Conservation (phyloP, 1,140 invertebrate species). For the Leptonema lineaticorne region DNA sequence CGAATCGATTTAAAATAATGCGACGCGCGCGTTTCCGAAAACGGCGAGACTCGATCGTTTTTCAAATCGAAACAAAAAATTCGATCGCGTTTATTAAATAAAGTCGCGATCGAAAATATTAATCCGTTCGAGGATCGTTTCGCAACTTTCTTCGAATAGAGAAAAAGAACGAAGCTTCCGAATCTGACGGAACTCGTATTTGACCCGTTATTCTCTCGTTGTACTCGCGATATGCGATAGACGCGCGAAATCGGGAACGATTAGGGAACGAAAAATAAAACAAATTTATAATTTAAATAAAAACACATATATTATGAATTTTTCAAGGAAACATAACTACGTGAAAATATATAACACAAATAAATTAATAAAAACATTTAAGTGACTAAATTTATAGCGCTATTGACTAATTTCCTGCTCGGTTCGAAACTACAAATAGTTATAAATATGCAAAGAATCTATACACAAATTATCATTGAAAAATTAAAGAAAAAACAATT, state of each 20-base stretch:
- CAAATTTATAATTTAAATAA: constrained; percentile 40
- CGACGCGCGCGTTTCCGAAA: constrained; percentile 41
- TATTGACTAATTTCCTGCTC: constrained; percentile 16
- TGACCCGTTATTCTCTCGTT: too few species aligned
- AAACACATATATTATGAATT: constrained; percentile 41
- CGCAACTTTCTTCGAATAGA: too few species aligned
- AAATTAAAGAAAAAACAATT: constrained; percentile 20
- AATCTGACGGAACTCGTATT: too few species aligned
- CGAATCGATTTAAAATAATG: constrained; percentile 28
- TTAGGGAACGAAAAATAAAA: constrained; percentile 36
- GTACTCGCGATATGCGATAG: too few species aligned
- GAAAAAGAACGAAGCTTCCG: too few species aligned
- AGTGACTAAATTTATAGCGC: constrained; percentile 22
- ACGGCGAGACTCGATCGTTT: constrained; percentile 40
- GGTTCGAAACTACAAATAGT: neutral
- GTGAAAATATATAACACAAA: constrained; percentile 42
- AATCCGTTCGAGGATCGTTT: too few species aligned
- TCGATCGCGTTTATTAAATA: neutral
- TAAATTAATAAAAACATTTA: constrained; percentile 41
- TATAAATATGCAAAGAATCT: constrained; percentile 14
- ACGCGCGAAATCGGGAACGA: too few species aligned
- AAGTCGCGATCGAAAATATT: neutral
- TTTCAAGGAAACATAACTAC: constrained; percentile 42
- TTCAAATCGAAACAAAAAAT: constrained; percentile 35
- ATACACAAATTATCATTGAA: constrained; percentile 26